Conservation (phyloP, 2,797 vertebrate genomes). For the Leucoraja ocellata region DNA sequence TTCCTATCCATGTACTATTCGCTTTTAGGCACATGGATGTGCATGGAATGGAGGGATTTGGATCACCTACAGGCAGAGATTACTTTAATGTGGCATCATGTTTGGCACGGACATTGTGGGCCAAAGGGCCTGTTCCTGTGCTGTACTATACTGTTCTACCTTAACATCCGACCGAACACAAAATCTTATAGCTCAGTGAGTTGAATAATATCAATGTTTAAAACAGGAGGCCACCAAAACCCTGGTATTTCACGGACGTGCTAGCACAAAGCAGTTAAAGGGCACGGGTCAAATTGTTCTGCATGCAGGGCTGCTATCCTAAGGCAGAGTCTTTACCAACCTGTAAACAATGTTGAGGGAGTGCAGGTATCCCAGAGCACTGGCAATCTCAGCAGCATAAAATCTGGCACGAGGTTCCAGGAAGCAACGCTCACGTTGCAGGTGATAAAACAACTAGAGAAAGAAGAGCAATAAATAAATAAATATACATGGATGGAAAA, state of each 20-base stretch:
- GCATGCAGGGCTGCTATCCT: not conserved
- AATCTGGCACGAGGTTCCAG: conserved; percentile 91
- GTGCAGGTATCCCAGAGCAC: conserved; percentile 92
- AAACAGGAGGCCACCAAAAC: not conserved
- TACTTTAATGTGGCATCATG: too few species aligned
- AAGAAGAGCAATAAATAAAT: conserved; percentile 49
- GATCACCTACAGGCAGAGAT: too few species aligned
- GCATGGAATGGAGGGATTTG: too few species aligned
- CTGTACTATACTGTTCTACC: too few species aligned
- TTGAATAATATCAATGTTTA: not conserved
- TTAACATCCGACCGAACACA: not conserved
- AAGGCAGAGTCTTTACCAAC: conserved; percentile 45
- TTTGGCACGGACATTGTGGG: too few species aligned
- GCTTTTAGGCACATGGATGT: too few species aligned
- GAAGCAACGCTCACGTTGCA: conserved; percentile 94
- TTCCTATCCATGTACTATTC: too few species aligned
- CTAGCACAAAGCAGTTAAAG: not conserved
- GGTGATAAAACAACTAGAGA: conserved; percentile 92
- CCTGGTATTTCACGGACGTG: not conserved
- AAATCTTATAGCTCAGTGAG: not conserved
- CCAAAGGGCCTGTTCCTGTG: too few species aligned
- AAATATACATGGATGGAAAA: conserved; percentile 43
- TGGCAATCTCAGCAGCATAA: conserved; percentile 94
- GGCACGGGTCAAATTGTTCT: not conserved
- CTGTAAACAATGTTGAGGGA: conserved; percentile 95